Conservation (phyloP, 2,113 vertebrate species). For the Excalfactoria chinensis region DNA sequence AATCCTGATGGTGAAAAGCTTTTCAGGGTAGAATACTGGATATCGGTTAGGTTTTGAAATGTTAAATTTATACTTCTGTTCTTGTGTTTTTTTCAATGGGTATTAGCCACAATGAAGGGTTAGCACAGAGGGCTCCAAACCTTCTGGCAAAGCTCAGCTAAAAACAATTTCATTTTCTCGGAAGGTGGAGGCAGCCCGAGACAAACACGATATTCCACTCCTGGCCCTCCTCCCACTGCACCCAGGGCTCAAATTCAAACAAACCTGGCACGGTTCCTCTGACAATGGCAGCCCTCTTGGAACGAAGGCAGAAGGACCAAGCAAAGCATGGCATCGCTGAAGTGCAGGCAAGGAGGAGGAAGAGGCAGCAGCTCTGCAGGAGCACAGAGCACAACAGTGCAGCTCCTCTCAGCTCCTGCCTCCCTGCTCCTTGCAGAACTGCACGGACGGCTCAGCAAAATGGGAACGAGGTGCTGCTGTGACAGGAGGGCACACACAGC, state of each 20-base stretch:
- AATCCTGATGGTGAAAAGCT: conserved; percentile 39
- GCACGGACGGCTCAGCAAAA: not conserved
- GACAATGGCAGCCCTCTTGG: not conserved
- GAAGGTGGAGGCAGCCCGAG: conserved; percentile 9
- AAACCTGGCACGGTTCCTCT: not conserved
- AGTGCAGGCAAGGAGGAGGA: not conserved
- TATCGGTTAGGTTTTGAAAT: conserved; percentile 23
- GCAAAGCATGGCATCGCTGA: not conserved
- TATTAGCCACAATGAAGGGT: not conserved
- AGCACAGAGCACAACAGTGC: not conserved
- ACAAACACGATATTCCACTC: not conserved
- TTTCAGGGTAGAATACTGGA: conserved; percentile 72
- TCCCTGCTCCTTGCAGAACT: not conserved
- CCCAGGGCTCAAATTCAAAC: not conserved
- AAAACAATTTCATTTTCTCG: not conserved
- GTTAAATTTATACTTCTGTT: not conserved
- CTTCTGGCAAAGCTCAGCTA: not conserved
- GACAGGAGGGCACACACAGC: fast-evolving
- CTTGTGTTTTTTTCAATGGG: not conserved
- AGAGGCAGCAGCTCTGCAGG: not conserved
- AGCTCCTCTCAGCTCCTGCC: not conserved
- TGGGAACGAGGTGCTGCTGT: fast-evolving
- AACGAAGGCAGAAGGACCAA: not conserved
- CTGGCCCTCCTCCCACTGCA: conserved; percentile 14
- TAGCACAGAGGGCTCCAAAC: conserved; percentile 15